Base-by-base conservation (phyloP, 2,888 invertebrate genomes). In the Athripsodes cinereus region DNA sequence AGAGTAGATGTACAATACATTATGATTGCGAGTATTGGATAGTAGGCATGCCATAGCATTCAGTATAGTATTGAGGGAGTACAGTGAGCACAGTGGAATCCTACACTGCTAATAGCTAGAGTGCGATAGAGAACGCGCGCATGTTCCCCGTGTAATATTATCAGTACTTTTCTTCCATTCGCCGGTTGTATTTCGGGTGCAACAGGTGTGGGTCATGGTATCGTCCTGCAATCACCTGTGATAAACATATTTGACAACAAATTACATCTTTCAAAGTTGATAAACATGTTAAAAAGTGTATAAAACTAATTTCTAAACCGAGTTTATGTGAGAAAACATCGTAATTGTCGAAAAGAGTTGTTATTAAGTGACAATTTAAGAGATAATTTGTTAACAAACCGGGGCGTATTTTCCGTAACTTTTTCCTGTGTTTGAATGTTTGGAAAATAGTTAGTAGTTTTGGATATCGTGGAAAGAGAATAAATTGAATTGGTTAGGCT, bases 181-280 rank as follows among this genome's bases (percentile, higher is more conserved):
- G 59, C 59, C 59, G 59, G 59, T 48, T 44, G 55, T 40, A 51
- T 60, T 57, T 60, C 56, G 53, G 51, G 53, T 46, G 56, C 59
- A 60, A 60, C 59, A 60, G 59, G 59, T 60, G 59, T 60, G 52
- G 56, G 35, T 16, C 11, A 26, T 40, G 48, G 53, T 31, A 26
- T 20, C 50, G 19, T 60, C 53, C 53, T 60, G 50, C 53, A 53
- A 50, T 56, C 56, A 57, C 56, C 56, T 59, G 55, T 59, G 44
- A 21, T 26, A 48, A 46, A 48, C 52, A 59, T 59, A 55, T 58
- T 54, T 55, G 34, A 55, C 47, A 47, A 22, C 44, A 52, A 59
- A 55, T 34, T 52, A 50, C 52, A 22, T 22, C 20, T 50, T 44
- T 26, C 22, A 19, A 48, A 53, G 34, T 52, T 52, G 26, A 31